phyloP scores from a whole-genome alignment of 2,797 vertebrate species.

The Gobionotothen gibberifrons region DNA sequence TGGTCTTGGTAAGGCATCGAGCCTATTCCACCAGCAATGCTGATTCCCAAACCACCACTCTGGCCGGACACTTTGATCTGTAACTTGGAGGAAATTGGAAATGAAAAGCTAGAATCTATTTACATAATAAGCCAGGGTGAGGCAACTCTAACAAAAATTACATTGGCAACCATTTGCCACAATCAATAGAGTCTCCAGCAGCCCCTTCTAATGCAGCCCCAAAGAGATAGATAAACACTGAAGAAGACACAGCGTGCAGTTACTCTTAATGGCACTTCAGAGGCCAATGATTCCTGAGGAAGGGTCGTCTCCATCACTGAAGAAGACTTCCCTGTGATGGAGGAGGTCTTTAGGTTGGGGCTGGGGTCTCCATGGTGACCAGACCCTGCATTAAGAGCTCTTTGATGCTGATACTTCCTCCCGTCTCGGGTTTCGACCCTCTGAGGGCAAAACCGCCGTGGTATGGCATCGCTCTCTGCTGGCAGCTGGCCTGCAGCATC shows the following conservation, averaged over 20 bases:
- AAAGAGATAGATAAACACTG: conserved; percentile 26
- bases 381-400: conserved; percentile 36
- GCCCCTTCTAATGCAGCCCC: not conserved
- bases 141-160: not conserved
- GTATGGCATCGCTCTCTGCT: conserved; percentile 41
- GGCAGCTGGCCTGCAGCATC: conserved; percentile 73
- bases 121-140: not conserved
- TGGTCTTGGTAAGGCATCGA: conserved; percentile 89
- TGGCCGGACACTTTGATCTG: conserved; percentile 90
- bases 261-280: conserved; percentile 84
- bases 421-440: conserved; percentile 64
- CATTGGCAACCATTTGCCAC: not conserved
- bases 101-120: not conserved
- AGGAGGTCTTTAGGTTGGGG: conserved; percentile 39
- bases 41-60: conserved; percentile 88
- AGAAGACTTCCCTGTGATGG: conserved; percentile 41
- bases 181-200: not conserved
- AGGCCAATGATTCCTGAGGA: conserved; percentile 64
- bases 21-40: conserved; percentile 90
- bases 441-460: conserved; percentile 56
- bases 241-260: conserved; percentile 25
- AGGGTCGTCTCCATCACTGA: conserved; percentile 34
- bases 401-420: conserved; percentile 67
- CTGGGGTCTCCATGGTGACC: conserved; percentile 58
- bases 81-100: conserved; percentile 79